Evolutionary conservation across 2,797 vertebrate genomes (phyloP).

Genomic region (Poeciliopsis infans): DNA sequence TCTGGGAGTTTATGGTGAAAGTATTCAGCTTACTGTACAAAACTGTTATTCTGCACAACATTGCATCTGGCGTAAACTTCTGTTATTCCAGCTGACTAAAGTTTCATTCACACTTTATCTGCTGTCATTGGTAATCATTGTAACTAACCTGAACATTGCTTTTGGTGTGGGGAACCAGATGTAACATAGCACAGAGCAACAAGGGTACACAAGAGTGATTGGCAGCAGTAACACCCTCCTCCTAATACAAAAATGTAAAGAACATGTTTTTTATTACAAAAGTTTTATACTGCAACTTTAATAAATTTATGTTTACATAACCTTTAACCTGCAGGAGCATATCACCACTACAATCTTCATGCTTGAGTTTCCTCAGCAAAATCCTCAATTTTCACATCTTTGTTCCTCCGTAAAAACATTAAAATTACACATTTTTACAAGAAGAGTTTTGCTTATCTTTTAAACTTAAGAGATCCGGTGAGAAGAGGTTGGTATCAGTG

Average conservation of each 20-base stretch:
- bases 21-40: too few species aligned
- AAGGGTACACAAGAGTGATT: too few species aligned
- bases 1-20: neutral
- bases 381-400: neutral
- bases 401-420: neutral
- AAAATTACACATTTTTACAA: neutral
- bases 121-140: too few species aligned
- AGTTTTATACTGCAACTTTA: too few species aligned
- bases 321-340: neutral
- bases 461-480: slow-evolving; percentile 67
- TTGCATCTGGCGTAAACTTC: neutral
- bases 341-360: neutral
- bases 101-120: too few species aligned
- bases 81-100: too few species aligned
- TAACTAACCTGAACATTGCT: too few species aligned
- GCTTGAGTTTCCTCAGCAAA: neutral
- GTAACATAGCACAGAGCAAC: too few species aligned
- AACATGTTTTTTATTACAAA: too few species aligned
- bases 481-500: slow-evolving; percentile 63
- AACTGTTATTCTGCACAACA: neutral
- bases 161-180: too few species aligned
- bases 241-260: too few species aligned
- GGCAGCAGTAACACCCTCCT: too few species aligned
- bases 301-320: neutral
- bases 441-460: slow-evolving; percentile 25